These are phyloP conservation scores for Heliconius erato DNA, from an alignment of 2,888 invertebrate genomes.

Conservation along the genomic window DNA sequence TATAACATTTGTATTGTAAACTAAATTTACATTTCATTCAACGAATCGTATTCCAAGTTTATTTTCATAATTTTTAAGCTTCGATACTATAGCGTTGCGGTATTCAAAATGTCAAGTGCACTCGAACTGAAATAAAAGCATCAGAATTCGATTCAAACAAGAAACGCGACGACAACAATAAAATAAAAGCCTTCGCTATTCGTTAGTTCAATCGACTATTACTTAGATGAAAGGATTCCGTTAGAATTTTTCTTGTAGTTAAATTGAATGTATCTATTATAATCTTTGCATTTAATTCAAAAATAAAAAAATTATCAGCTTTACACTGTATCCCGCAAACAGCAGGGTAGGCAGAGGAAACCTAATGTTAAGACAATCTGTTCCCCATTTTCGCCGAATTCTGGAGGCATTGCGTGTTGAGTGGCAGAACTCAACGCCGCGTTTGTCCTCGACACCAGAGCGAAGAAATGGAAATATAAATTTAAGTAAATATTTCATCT, in stretches of 20 bases:
- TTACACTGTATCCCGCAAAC: no score
- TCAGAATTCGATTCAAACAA: conserved; percentile 32
- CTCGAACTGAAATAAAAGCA: conserved; percentile 36
- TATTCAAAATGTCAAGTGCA: conserved; percentile 41
- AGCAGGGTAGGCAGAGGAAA: no score
- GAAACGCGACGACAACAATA: conserved; percentile 40
- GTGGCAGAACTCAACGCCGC: no score
- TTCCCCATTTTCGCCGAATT: no score
- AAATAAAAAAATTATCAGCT: no score
- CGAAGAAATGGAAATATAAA: no score
- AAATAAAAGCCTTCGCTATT: conserved; percentile 41
- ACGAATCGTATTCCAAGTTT: conserved; percentile 9
- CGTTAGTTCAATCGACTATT: conserved; percentile 37
- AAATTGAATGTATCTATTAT: not conserved
- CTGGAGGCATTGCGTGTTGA: no score
- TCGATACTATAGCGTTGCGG: conserved; percentile 37
- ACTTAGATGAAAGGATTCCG: conserved; percentile 31
- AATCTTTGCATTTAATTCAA: not conserved
- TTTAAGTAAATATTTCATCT: no score
- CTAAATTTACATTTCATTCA: conserved; percentile 25
- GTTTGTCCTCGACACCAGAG: no score
- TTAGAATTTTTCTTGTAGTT: conserved; percentile 1
- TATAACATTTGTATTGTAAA: conserved; percentile 25
- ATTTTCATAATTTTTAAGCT: conserved; percentile 33
- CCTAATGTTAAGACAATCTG: no score